Conservation (phyloP, 2,888 invertebrate species). For the Philonicus albiceps region DNA sequence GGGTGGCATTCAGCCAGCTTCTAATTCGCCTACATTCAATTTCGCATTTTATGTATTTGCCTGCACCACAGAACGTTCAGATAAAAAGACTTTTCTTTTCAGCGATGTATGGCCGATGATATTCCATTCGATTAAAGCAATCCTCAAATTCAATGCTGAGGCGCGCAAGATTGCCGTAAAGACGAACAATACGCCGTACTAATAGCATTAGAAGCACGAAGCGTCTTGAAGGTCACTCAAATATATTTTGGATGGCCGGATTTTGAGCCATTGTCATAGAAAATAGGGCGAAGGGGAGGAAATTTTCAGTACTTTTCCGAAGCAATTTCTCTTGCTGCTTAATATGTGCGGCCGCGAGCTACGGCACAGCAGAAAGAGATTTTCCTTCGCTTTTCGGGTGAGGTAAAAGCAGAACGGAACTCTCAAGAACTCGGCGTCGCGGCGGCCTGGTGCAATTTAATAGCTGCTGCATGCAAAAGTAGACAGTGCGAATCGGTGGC, state of each 20-base stretch:
- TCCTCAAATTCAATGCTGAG: neutral
- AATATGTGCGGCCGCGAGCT: neutral
- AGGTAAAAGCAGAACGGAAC: neutral
- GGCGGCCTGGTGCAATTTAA: neutral
- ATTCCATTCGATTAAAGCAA: neutral
- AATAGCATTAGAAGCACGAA: neutral
- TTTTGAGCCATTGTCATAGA: neutral
- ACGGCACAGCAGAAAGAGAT: neutral
- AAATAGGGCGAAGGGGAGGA: neutral
- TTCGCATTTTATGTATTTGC: neutral
- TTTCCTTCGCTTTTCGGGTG: neutral
- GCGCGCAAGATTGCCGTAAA: neutral
- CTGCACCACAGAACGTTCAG: neutral
- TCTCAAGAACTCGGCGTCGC: neutral
- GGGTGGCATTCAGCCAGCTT: neutral
- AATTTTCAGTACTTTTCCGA: neutral
- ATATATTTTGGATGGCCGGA: neutral
- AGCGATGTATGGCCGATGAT: neutral
- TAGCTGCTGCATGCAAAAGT: neutral
- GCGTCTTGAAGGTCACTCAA: neutral
- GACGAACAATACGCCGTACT: neutral
- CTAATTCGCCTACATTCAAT: neutral
- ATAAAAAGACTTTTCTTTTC: neutral
- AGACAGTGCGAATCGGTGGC: slow-evolving; percentile 18
- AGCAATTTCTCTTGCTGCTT: neutral